Conservation (phyloP, 2,797 vertebrate genomes). For the Cyprinodon diabolis region DNA sequence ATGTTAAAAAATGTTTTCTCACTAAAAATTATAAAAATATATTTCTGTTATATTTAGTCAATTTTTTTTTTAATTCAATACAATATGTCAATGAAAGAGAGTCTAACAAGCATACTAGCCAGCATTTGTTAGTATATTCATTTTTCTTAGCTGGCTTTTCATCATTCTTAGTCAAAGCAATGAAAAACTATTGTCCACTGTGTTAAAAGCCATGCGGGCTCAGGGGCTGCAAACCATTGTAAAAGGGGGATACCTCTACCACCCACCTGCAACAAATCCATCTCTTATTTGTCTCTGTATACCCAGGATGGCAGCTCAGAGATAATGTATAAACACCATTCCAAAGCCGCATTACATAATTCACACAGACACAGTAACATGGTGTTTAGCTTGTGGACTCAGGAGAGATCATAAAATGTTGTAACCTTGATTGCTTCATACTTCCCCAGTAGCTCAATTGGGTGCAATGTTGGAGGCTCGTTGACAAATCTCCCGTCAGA, state of each 20-base stretch:
- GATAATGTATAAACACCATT: not conserved
- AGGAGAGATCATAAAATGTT: slow-evolving; percentile 15
- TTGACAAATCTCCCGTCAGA: slow-evolving; percentile 30
- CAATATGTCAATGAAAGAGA: no score
- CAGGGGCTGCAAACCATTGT: no score
- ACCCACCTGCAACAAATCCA: not conserved
- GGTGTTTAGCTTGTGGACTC: slow-evolving; percentile 35
- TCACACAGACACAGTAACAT: slow-evolving; percentile 18
- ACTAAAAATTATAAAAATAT: no score
- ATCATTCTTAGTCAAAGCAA: no score
- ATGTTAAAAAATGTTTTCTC: no score
- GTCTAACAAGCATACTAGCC: no score
- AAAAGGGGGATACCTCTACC: not conserved
- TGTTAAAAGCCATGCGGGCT: no score
- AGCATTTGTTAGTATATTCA: no score
- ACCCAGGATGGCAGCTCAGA: not conserved
- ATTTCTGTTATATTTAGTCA: no score
- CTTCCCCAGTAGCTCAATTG: slow-evolving; percentile 39
- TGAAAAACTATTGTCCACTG: no score
- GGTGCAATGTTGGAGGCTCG: slow-evolving; percentile 29
- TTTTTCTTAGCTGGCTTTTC: no score
- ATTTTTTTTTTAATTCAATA: no score
- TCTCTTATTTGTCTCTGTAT: not conserved
- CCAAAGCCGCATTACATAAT: not conserved
- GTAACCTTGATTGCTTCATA: slow-evolving; percentile 27